A percentile compares a stretch with the other conserved stretches of the same genome.
These are phyloP conservation scores for Cyprinodon tularosa DNA, from an alignment of 2,113 vertebrate species.

Conservation along the genomic window DNA sequence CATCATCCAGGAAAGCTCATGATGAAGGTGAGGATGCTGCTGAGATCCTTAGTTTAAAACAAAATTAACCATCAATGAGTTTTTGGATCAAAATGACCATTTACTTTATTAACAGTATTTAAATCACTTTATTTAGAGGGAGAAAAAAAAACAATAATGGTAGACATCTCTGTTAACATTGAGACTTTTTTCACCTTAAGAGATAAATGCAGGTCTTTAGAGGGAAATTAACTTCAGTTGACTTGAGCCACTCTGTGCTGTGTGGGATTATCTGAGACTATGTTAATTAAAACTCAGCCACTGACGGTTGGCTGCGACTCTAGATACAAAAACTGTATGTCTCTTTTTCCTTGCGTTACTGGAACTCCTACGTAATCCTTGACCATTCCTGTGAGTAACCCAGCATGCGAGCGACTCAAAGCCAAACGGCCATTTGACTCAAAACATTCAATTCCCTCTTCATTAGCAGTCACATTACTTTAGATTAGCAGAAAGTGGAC, in stretches of 20 bases:
- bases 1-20: too few species aligned
- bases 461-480: constrained; percentile 76
- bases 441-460: constrained; percentile 67
- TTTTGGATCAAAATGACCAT: too few species aligned
- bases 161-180: neutral
- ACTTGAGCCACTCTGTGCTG: neutral
- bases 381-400: constrained; percentile 64
- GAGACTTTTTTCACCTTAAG: neutral
- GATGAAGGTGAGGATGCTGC: too few species aligned
- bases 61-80: too few species aligned
- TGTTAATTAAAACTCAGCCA: neutral
- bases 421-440: constrained; percentile 64
- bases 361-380: constrained; percentile 48
- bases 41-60: too few species aligned
- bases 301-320: neutral
- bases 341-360: neutral
- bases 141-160: neutral
- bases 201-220: neutral
- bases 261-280: neutral
- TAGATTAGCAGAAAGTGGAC: constrained; percentile 75
- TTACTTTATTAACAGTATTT: neutral
- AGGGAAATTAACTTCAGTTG: neutral
- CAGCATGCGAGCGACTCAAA: constrained; percentile 40
- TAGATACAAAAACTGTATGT: neutral
- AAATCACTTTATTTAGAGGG: neutral